Conservation (phyloP, 1,140 invertebrate species). For the Anastatus disparis region DNA sequence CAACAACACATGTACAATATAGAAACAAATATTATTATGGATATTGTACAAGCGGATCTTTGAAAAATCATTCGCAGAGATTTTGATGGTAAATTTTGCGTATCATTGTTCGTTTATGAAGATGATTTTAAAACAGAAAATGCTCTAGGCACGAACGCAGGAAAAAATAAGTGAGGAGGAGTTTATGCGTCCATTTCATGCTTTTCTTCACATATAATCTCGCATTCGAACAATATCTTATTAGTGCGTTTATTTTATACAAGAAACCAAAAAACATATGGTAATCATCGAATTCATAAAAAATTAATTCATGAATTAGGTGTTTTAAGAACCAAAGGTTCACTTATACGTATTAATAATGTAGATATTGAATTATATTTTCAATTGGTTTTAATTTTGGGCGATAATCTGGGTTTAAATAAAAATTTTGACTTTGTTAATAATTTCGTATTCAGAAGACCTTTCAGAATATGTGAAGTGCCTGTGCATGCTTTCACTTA, state of each 20-base stretch:
- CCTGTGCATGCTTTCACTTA: neutral
- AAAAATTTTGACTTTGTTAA: conserved; percentile 19
- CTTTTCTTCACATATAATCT: conserved; percentile 10
- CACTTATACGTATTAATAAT: conserved; percentile 1
- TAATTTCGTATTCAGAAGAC: conserved; percentile 2
- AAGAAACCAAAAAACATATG: conserved; percentile 14
- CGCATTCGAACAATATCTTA: conserved; percentile 16
- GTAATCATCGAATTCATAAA: conserved; percentile 13
- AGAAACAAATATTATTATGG: conserved; percentile 10
- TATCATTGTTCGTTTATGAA: neutral
- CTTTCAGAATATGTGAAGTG: conserved; percentile 23
- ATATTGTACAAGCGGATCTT: conserved; percentile 14
- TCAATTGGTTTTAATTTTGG: conserved; percentile 10
- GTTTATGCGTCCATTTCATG: neutral
- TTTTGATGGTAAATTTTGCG: neutral
- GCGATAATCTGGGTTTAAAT: conserved; percentile 13
- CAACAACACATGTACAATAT: too few relatives aligned
- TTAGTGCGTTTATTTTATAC: conserved; percentile 13
- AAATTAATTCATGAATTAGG: conserved; percentile 27
- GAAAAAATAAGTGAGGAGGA: conserved; percentile 1
- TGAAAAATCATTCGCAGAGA: conserved; percentile 1
- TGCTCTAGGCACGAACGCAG: neutral
- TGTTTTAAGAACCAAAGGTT: conserved; percentile 6
- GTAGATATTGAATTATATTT: neutral
- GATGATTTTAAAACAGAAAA: conserved; percentile 17